Percentiles rank a stretch among this genome's conserved stretches.
These are phyloP conservation scores for Gymnoscopelus microlampas DNA, from an alignment of 2,797 vertebrate genomes.

Conservation along the genomic window DNA sequence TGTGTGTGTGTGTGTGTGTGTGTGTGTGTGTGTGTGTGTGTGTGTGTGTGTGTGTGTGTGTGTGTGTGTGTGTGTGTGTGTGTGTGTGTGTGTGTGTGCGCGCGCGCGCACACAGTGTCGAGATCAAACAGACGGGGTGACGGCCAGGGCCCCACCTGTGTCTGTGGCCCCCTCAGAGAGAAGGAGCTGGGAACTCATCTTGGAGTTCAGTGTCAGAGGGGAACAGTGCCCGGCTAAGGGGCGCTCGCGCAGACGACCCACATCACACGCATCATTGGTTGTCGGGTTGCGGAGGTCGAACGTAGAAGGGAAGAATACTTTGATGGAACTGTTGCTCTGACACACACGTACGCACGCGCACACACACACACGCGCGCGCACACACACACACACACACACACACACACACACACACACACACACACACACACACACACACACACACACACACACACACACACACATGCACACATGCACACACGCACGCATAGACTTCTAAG, in stretches of 20 bases:
- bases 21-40: too few relatives aligned
- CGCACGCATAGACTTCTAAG: not conserved
- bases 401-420: too few relatives aligned
- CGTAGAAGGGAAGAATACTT: conserved; percentile 22
- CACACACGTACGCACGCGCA: not conserved
- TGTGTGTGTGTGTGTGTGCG: too few relatives aligned
- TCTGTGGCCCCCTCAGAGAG: conserved; percentile 43
- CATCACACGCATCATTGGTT: conserved; percentile 57
- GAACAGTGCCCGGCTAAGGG: conserved; percentile 23
- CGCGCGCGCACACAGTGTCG: too few relatives aligned
- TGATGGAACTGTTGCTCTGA: not conserved
- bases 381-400: not conserved
- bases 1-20: too few relatives aligned
- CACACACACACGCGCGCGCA: too few relatives aligned
- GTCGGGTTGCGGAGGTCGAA: conserved; percentile 43
- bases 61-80: too few relatives aligned
- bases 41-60: too few relatives aligned
- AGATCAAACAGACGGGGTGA: conserved; percentile 47
- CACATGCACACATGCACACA: too few relatives aligned
- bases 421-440: too few relatives aligned
- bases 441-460: too few relatives aligned
- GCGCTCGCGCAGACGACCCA: conserved; percentile 23
- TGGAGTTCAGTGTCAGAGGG: conserved; percentile 50
- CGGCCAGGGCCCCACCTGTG: conserved; percentile 56
- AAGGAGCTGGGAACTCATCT: conserved; percentile 35